Conservation (phyloP, 2,888 invertebrate species). For the Hypselothyrea guttata region DNA sequence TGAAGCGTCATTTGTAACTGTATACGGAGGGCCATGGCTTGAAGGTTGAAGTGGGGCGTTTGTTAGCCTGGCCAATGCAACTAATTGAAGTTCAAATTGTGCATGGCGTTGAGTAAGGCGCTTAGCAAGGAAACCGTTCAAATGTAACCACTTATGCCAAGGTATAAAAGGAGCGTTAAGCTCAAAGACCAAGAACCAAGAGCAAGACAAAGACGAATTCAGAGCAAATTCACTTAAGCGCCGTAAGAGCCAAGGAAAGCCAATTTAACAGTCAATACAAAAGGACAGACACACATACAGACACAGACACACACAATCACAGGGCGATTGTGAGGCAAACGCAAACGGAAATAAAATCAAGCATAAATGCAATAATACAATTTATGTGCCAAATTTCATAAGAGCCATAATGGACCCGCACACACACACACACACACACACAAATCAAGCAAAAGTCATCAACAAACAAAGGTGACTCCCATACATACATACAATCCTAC, state of each 20-base stretch:
- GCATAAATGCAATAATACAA: slow-evolving; percentile 78
- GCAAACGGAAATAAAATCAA: slow-evolving; percentile 77
- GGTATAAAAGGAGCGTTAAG: slow-evolving; percentile 27
- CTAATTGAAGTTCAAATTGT: slow-evolving; percentile 75
- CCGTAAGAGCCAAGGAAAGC: slow-evolving; percentile 63
- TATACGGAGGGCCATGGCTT: slow-evolving; percentile 36
- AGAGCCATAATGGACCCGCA: slow-evolving; percentile 64
- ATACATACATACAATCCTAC: neutral
- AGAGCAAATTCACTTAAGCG: slow-evolving; percentile 64
- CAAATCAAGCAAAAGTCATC: slow-evolving; percentile 57
- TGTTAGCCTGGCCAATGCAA: slow-evolving; percentile 64
- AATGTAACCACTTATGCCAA: slow-evolving; percentile 43
- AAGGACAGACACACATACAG: slow-evolving; percentile 18
- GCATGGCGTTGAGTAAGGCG: slow-evolving; percentile 44
- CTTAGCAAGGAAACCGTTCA: slow-evolving; percentile 64
- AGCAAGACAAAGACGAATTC: slow-evolving; percentile 64
- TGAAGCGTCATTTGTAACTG: slow-evolving; percentile 75
- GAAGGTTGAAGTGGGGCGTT: slow-evolving; percentile 48
- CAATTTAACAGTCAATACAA: slow-evolving; percentile 71
- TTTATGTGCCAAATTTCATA: slow-evolving; percentile 74
- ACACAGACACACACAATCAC: slow-evolving; percentile 48
- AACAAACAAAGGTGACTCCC: slow-evolving; percentile 73
- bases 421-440: slow-evolving; percentile 32
- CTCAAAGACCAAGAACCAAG: too few species aligned
- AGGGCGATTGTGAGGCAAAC: slow-evolving; percentile 63